phyloP scores from a whole-genome alignment of 1,140 invertebrate species.

The Nymphalis io region DNA sequence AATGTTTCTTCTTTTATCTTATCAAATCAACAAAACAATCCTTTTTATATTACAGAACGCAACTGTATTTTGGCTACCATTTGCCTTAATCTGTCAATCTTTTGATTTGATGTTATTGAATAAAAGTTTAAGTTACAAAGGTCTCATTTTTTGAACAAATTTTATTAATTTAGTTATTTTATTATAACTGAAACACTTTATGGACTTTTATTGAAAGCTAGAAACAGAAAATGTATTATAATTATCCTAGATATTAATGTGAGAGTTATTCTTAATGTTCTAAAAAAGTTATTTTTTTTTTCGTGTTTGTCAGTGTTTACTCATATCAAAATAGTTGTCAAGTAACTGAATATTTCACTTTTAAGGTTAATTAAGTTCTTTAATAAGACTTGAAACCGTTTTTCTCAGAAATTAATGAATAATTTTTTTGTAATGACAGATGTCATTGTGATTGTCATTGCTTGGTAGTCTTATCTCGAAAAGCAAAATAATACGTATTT shows the following conservation, averaged over 20 bases:
- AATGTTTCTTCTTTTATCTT: no score
- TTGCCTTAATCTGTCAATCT: constrained; percentile 77
- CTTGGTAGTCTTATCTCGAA: constrained; percentile 53
- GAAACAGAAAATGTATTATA: constrained; percentile 44
- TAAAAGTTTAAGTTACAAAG: constrained; percentile 60
- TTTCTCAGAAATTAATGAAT: constrained; percentile 34
- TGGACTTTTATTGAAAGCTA: constrained; percentile 11
- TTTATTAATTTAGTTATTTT: constrained; percentile 42
- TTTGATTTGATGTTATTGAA: constrained; percentile 80
- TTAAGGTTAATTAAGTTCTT: constrained; percentile 14
- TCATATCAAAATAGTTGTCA: constrained; percentile 25
- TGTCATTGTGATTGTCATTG: constrained; percentile 71
- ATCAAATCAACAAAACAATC: no score
- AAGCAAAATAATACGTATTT: constrained; percentile 64
- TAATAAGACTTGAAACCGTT: constrained; percentile 12
- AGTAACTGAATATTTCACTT: constrained; percentile 14
- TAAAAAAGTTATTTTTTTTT: constrained; percentile 34
- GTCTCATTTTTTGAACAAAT: constrained; percentile 42
- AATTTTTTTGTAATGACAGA: constrained; percentile 56
- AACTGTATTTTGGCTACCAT: constrained; percentile 64
- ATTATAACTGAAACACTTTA: constrained; percentile 32
- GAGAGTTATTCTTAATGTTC: constrained; percentile 49
- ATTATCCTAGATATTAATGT: constrained; percentile 50
- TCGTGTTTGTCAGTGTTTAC: constrained; percentile 24
- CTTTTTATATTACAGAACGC: constrained; percentile 49